Percentiles rank a stretch among this genome's conserved stretches.
Conservation (phyloP, 2,797 vertebrate species). For the Borostomias antarcticus region DNA sequence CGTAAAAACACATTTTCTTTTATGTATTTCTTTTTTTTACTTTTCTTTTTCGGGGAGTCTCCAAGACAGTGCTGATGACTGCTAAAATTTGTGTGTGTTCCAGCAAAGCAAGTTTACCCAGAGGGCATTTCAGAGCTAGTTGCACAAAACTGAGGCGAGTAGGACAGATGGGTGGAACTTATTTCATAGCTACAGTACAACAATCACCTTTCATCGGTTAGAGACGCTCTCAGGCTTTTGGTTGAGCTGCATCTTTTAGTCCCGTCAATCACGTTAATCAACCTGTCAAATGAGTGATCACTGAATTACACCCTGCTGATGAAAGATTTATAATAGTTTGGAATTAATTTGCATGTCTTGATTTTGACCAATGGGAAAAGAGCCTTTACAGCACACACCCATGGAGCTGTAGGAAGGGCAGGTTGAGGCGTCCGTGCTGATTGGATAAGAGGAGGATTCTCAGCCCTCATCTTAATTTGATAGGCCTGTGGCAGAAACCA, state of each 20-base stretch:
- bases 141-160: conserved; percentile 37
- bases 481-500: background rate
- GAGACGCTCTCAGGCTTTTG: conserved; percentile 31
- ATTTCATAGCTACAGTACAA: conserved; percentile 24
- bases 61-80: conserved; percentile 64
- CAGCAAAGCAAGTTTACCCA: conserved; percentile 32
- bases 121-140: conserved; percentile 26
- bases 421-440: background rate
- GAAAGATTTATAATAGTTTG: background rate
- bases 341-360: background rate
- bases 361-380: conserved; percentile 9
- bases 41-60: conserved; percentile 63
- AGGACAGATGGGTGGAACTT: conserved; percentile 12
- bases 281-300: conserved; percentile 32
- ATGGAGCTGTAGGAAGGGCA: conserved; percentile 14
- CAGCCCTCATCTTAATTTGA: background rate
- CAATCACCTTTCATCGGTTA: conserved; percentile 41
- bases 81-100: conserved; percentile 49
- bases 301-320: conserved; percentile 10
- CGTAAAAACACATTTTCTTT: conserved; percentile 47
- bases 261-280: conserved; percentile 52
- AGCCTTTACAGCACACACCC: conserved; percentile 33
- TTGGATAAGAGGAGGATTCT: conserved; percentile 17
- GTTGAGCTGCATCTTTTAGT: conserved; percentile 44
- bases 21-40: conserved; percentile 53